A percentile compares a stretch with the other conserved stretches of the same genome.
phyloP scores from a whole-genome alignment of 1,140 invertebrate species.

The Dendrolimus kikuchii region DNA sequence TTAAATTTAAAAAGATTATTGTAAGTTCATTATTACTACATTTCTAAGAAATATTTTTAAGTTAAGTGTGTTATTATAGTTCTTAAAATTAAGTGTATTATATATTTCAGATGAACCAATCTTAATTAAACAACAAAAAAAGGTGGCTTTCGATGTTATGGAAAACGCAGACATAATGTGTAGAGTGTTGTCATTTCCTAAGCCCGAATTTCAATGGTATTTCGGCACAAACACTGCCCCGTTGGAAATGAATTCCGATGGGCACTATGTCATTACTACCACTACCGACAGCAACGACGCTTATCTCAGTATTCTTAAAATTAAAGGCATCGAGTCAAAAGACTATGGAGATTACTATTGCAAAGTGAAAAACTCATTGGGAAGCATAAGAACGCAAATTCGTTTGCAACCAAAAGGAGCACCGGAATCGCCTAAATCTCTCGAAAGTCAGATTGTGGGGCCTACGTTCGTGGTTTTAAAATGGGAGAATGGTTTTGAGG shows the following conservation, averaged over 20 bases:
- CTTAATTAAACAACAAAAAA: conserved; percentile 86
- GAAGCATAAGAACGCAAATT: conserved; percentile 83
- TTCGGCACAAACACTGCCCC: conserved; percentile 82
- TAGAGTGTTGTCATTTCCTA: conserved; percentile 92
- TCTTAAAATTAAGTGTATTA: conserved; percentile 5
- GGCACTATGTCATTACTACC: conserved; percentile 88
- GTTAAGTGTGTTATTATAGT: no score
- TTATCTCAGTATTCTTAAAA: conserved; percentile 85
- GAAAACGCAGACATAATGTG: conserved; percentile 90
- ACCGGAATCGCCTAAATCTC: conserved; percentile 84
- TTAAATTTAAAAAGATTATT: no score
- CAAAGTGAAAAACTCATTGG: conserved; percentile 84
- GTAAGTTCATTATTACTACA: no score
- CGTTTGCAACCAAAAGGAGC: conserved; percentile 86
- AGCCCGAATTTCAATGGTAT: conserved; percentile 94
- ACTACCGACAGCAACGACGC: conserved; percentile 87
- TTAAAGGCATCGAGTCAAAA: conserved; percentile 81
- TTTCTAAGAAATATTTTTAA: no score
- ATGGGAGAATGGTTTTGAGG: conserved; percentile 93
- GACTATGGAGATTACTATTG: conserved; percentile 95
- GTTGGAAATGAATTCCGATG: conserved; percentile 83
- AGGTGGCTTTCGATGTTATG: conserved; percentile 89
- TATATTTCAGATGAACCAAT: conserved; percentile 83
- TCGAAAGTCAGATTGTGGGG: conserved; percentile 80
- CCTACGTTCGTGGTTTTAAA: conserved; percentile 83